A percentile compares a stretch with the other conserved stretches of the same genome.
These are phyloP conservation scores for Drosophila parvula DNA, from an alignment of 1,140 invertebrate species.

Conservation along the genomic window DNA sequence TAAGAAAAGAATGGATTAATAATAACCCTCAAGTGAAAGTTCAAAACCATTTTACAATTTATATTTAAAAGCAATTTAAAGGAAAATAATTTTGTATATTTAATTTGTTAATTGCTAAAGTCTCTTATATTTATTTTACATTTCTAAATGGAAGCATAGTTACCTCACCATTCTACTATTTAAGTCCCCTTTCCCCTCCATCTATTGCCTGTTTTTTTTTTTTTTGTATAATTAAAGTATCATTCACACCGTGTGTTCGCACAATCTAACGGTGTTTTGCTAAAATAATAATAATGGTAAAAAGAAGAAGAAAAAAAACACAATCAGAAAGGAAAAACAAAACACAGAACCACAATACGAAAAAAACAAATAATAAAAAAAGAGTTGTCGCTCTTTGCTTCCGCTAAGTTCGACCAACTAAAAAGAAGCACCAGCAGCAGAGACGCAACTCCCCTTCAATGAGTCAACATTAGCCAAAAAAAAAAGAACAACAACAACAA, in stretches of 20 bases:
- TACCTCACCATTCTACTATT: conserved; percentile 21
- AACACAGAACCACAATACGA: conserved; percentile 29
- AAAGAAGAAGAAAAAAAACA: conserved; percentile 10
- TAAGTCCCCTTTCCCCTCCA: not conserved
- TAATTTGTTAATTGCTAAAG: too few relatives aligned
- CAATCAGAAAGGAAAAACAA: conserved; percentile 24
- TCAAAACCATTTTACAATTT: too few relatives aligned
- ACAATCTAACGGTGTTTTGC: conserved; percentile 77
- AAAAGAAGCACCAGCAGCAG: conserved; percentile 15
- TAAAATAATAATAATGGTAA: conserved; percentile 70
- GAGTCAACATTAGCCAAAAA: conserved; percentile 54
- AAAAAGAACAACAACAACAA: not conserved
- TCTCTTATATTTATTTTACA: not conserved
- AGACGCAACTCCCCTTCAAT: conserved; percentile 34
- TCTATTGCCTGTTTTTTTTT: conserved; percentile 12
- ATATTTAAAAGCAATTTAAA: too few relatives aligned
- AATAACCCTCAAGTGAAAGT: too few relatives aligned
- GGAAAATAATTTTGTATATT: too few relatives aligned
- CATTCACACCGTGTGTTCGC: conserved; percentile 79
- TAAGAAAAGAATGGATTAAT: too few relatives aligned
- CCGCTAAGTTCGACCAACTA: conserved; percentile 59
- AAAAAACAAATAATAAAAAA: conserved; percentile 12
- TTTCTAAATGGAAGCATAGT: not conserved
- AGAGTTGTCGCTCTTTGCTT: conserved; percentile 65
- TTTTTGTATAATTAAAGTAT: conserved; percentile 74